Evolutionary conservation across 2,888 invertebrate genomes (phyloP).

Genomic region (Campoletis raptor): DNA sequence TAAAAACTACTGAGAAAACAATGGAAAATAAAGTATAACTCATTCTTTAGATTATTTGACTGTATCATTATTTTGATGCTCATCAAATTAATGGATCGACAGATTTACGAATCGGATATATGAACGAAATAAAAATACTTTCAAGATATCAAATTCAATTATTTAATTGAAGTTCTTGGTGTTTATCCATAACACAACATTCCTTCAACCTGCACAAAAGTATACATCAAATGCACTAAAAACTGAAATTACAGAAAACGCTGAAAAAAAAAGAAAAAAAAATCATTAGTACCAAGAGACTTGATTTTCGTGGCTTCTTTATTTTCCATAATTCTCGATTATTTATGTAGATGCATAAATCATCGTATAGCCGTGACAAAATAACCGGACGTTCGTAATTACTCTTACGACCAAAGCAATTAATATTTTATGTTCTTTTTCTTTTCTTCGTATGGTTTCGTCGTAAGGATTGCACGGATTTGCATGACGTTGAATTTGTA

Average conservation of each 20-base stretch:
- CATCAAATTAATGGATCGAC: background rate
- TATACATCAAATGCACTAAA: background rate
- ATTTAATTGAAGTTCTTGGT: too few relatives aligned
- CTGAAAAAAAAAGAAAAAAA: background rate
- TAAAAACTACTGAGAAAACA: background rate
- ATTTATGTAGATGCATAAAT: conserved; percentile 10
- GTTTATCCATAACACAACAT: too few relatives aligned
- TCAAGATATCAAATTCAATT: background rate
- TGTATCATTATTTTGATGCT: background rate
- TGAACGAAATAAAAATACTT: too few relatives aligned
- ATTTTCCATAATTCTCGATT: background rate
- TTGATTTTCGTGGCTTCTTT: background rate
- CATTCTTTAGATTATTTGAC: background rate
- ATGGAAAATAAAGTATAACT: background rate
- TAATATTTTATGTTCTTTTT: conserved; percentile 4
- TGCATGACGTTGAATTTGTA: conserved; percentile 29
- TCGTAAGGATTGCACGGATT: conserved; percentile 30
- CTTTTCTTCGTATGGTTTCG: conserved; percentile 15
- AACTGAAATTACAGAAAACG: background rate
- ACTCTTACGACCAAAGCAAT: conserved; percentile 41
- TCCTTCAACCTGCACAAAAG: background rate
- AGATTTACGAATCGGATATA: background rate
- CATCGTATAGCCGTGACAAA: background rate
- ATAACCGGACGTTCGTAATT: conserved; percentile 33
- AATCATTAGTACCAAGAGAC: background rate